Conservation (phyloP, 2,113 vertebrate species). For the Thinocorus orbignyianus region DNA sequence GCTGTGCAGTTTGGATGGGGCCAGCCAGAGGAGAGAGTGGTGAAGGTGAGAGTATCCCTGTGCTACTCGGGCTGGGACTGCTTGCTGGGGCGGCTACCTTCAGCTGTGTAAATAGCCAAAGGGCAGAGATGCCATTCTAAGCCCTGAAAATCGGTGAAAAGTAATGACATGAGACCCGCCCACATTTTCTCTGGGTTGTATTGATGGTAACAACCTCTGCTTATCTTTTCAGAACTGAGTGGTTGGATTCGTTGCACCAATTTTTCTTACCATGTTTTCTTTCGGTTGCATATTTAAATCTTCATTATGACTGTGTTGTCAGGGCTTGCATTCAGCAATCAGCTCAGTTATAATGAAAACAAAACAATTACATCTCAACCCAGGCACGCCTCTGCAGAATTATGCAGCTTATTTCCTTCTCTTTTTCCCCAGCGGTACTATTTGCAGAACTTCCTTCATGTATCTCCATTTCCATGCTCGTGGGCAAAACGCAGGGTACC, state of each 20-base stretch:
- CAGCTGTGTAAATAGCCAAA: neutral
- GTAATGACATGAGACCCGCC: neutral
- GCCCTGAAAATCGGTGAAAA: neutral
- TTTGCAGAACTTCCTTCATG: neutral
- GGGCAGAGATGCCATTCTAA: neutral
- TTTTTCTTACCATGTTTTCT: neutral
- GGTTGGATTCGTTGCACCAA: neutral
- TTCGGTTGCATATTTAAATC: neutral
- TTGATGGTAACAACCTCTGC: neutral
- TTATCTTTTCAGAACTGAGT: neutral
- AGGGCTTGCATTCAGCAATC: neutral
- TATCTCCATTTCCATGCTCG: neutral
- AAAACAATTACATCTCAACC: neutral
- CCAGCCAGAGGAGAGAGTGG: rapidly evolving
- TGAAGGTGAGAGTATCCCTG: neutral
- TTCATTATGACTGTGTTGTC: neutral
- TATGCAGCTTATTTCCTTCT: neutral
- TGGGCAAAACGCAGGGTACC: neutral
- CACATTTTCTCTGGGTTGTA: neutral
- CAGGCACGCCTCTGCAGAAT: neutral
- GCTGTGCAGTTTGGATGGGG: rapidly evolving
- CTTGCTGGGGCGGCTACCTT: neutral
- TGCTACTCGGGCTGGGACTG: neutral
- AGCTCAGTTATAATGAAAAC: neutral
- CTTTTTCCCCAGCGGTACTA: neutral